A percentile compares a stretch with the other conserved stretches of the same genome.
phyloP scores from a whole-genome alignment of 2,888 invertebrate genomes.

The Dexiosoma caninum region DNA sequence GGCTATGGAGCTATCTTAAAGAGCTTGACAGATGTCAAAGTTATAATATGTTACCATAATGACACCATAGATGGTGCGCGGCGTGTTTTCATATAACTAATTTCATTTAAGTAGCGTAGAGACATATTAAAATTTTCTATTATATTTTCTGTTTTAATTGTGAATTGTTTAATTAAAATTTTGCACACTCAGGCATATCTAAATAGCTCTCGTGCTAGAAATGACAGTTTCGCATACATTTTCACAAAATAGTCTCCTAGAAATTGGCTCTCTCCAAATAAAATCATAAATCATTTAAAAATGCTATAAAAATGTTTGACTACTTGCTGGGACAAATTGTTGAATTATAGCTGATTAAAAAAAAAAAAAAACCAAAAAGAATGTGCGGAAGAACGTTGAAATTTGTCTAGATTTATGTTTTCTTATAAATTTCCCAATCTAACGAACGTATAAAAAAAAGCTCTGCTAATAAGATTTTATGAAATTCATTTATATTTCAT shows the following conservation, averaged over 20 bases:
- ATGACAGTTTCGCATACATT: neutral
- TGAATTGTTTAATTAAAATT: too few species aligned
- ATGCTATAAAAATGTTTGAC: neutral
- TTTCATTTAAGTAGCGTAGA: too few species aligned
- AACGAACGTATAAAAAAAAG: neutral
- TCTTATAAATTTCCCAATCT: slow-evolving; percentile 23
- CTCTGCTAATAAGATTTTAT: slow-evolving; percentile 44
- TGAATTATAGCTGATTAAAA: neutral
- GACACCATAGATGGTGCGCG: too few species aligned
- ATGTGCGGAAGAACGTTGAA: slow-evolving; percentile 52
- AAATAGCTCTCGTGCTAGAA: neutral
- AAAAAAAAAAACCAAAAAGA: too few species aligned
- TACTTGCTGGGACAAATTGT: neutral
- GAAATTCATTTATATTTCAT: slow-evolving; percentile 56
- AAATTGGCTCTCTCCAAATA: slow-evolving; percentile 10
- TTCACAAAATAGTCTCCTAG: neutral
- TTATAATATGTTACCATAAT: too few species aligned
- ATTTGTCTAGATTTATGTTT: slow-evolving; percentile 12
- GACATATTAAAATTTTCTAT: too few species aligned
- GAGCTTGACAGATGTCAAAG: too few species aligned
- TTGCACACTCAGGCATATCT: too few species aligned
- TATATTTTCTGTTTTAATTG: too few species aligned
- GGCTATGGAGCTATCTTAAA: too few species aligned
- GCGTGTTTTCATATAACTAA: too few species aligned
- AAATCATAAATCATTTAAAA: slow-evolving; percentile 35